Percentiles rank a stretch among this genome's conserved stretches.
These are phyloP conservation scores for Eolophus roseicapilla DNA, from an alignment of 2,113 vertebrate genomes.

Conservation along the genomic window DNA sequence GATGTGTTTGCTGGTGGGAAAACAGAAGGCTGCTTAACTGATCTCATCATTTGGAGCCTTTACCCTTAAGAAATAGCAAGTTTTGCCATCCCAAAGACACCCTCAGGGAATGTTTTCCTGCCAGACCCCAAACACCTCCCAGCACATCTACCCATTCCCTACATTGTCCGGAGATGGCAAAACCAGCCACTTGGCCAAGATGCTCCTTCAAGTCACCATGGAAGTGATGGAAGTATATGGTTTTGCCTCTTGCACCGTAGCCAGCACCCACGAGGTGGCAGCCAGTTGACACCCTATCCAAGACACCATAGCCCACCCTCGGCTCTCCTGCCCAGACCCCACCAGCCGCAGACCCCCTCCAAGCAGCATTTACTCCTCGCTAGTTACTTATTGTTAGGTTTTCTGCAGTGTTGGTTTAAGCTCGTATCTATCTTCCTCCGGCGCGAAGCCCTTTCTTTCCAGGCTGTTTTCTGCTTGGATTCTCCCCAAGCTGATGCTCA, in stretches of 20 bases:
- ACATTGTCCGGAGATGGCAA: background rate
- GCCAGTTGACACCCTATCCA: background rate
- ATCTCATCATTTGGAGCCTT: background rate
- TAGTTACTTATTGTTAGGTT: background rate
- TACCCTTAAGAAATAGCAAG: background rate
- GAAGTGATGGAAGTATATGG: background rate
- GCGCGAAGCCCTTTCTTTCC: constrained; percentile 16
- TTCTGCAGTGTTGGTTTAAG: constrained; percentile 7
- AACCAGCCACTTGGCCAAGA: background rate
- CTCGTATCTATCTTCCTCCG: background rate
- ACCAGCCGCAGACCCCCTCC: background rate
- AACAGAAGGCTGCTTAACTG: background rate
- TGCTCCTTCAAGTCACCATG: fast-evolving
- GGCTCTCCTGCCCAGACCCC: background rate
- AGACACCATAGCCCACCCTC: background rate
- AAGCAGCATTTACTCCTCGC: background rate
- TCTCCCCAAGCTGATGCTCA: constrained; percentile 46
- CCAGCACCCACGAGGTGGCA: constrained; percentile 59
- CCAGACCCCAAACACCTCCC: background rate
- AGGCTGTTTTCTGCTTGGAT: constrained; percentile 45
- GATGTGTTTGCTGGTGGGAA: background rate
- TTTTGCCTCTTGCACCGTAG: background rate
- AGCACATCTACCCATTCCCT: fast-evolving
- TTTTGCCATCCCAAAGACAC: background rate
- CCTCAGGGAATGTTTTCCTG: background rate